These are phyloP conservation scores for Epizoanthus stellaris DNA, from an alignment of 92 coral and sea anemone species.

Conservation along the genomic window DNA sequence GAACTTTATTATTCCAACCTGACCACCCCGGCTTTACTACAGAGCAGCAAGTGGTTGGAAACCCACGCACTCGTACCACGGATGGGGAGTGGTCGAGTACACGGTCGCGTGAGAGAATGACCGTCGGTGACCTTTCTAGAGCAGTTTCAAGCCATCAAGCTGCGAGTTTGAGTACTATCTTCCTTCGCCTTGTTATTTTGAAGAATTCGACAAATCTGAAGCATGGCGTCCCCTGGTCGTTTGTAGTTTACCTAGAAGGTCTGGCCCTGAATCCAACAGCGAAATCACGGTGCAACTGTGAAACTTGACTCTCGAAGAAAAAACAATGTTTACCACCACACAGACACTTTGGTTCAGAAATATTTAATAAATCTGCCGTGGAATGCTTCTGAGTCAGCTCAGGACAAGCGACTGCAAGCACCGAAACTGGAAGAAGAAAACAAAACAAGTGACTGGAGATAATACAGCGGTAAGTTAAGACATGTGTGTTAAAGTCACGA, in stretches of 20 bases:
- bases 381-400: not conserved
- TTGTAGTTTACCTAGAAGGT: conserved; percentile 20
- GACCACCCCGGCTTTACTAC: too few species aligned
- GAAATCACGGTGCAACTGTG: conserved; percentile 2
- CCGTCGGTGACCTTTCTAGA: not conserved
- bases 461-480: conserved; percentile 8
- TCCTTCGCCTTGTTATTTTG: not conserved
- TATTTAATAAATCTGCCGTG: not conserved
- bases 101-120: too few species aligned
- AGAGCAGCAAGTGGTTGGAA: too few species aligned
- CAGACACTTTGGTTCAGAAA: conserved; percentile 9
- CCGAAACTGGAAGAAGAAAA: not conserved
- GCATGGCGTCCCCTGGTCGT: conserved; percentile 34
- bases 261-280: conserved; percentile 34
- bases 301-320: conserved; percentile 42
- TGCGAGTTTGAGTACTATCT: not conserved
- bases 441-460: not conserved
- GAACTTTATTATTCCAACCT: too few species aligned
- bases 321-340: conserved; percentile 28
- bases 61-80: too few species aligned
- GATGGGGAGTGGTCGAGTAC: too few species aligned
- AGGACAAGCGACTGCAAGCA: not conserved
- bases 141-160: not conserved
- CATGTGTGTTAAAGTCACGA: conserved; percentile 28
- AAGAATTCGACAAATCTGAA: conserved; percentile 40